Evolutionary conservation across 1,140 invertebrate species (phyloP).

Genomic region (Drosophila parvula): DNA sequence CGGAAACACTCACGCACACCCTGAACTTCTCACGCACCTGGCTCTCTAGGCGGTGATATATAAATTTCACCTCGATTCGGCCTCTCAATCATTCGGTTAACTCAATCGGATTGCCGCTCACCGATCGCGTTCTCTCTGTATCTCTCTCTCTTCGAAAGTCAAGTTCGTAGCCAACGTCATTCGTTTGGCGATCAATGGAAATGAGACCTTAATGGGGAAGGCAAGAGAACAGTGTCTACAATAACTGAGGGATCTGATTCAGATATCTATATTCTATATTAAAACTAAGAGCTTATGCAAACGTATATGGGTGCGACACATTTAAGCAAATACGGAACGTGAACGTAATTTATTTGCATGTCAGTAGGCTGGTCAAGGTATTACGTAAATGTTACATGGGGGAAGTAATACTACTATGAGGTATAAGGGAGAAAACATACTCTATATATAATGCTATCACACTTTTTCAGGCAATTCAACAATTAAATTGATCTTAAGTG

Average conservation of each 20-base stretch:
- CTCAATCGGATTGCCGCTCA: slow-evolving; percentile 6
- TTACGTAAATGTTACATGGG: neutral
- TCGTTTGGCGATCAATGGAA: slow-evolving; percentile 14
- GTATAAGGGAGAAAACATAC: neutral
- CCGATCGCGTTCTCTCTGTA: neutral
- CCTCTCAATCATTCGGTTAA: slow-evolving; percentile 24
- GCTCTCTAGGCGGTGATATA: slow-evolving; percentile 19
- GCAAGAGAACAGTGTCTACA: neutral
- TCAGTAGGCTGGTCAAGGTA: neutral
- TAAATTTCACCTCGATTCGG: slow-evolving; percentile 12
- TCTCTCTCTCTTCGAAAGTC: slow-evolving; percentile 6
- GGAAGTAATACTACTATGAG: neutral
- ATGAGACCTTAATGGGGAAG: neutral
- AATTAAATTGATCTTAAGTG: neutral
- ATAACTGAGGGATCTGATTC: neutral
- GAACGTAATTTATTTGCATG: neutral
- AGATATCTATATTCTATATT: slow-evolving; percentile 13
- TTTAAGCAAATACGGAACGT: slow-evolving; percentile 3
- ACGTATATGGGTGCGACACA: slow-evolving; percentile 1
- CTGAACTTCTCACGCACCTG: slow-evolving; percentile 4
- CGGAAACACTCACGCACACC: neutral
- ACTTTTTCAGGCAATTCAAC: neutral
- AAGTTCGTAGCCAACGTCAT: slow-evolving; percentile 44
- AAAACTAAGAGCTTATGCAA: slow-evolving; percentile 14
- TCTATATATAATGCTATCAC: neutral